Conservation (phyloP, 92 coral and sea anemone species). For the Umimayanthus chanpuru region DNA sequence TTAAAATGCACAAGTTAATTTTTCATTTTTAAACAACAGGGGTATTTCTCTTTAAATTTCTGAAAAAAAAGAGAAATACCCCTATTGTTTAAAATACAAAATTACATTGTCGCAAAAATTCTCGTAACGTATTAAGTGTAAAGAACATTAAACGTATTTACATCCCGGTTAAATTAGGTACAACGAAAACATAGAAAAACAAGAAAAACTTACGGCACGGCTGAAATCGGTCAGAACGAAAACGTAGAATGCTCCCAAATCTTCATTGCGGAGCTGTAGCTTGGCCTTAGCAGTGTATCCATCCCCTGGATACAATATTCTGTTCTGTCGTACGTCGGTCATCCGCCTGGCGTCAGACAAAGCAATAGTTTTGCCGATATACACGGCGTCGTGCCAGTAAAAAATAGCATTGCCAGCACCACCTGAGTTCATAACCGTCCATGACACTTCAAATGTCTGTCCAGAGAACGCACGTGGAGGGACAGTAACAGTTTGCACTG, state of each 20-base stretch:
- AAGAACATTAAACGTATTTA: background rate
- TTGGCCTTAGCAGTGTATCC: conserved; percentile 64
- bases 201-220: conserved; percentile 18
- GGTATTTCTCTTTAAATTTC: too few relatives aligned
- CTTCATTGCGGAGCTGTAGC: conserved; percentile 55
- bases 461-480: conserved; percentile 80
- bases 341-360: conserved; percentile 53
- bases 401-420: conserved; percentile 55
- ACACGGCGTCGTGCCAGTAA: conserved; percentile 68
- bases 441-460: conserved; percentile 72
- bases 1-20: too few relatives aligned
- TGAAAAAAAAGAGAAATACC: too few relatives aligned
- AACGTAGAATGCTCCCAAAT: conserved; percentile 70
- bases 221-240: conserved; percentile 61
- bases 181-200: background rate
- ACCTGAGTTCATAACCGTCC: conserved; percentile 78
- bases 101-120: too few relatives aligned
- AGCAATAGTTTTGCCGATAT: conserved; percentile 59
- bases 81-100: too few relatives aligned
- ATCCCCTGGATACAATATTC: conserved; percentile 67
- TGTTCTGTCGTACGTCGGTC: conserved; percentile 45
- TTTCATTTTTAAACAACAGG: too few relatives aligned
- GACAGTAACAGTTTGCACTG: conserved; percentile 56
- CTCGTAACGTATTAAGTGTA: background rate
- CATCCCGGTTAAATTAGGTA: background rate